Evolutionary conservation across 2,113 vertebrate species (phyloP).

Genomic region (Motacilla tschutschensis): DNA sequence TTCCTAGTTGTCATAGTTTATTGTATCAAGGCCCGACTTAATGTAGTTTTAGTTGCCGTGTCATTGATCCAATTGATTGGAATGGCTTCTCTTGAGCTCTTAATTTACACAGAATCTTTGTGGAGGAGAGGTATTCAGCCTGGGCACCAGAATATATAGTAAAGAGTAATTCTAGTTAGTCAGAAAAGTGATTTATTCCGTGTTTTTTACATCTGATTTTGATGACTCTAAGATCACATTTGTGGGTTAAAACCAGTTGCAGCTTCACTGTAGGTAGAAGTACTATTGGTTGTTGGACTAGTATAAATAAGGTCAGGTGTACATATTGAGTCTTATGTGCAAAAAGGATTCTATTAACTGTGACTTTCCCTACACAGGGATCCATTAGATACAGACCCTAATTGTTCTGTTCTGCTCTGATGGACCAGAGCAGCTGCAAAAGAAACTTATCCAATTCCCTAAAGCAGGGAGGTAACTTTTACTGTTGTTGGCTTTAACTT

Average conservation of each 20-base stretch:
- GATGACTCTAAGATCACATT: not conserved
- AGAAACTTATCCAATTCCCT: not conserved
- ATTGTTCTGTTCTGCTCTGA: constrained; percentile 15
- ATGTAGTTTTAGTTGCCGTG: constrained; percentile 13
- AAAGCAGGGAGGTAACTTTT: not conserved
- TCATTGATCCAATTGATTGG: constrained; percentile 39
- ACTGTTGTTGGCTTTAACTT: not conserved
- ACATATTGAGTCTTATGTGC: not conserved
- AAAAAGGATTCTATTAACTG: not conserved
- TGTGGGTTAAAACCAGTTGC: not conserved
- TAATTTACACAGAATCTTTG: not conserved
- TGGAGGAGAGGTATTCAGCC: not conserved
- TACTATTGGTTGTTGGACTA: not conserved
- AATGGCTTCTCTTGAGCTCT: constrained; percentile 7
- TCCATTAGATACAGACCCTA: not conserved
- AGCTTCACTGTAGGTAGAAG: not conserved
- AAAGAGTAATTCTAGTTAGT: not conserved
- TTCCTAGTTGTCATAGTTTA: constrained; percentile 22
- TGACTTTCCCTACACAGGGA: not conserved
- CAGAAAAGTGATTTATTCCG: not conserved
- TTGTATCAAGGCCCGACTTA: not conserved
- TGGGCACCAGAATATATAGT: not conserved
- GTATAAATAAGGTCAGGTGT: not conserved
- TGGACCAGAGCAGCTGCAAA: constrained; percentile 12
- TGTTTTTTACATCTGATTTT: not conserved